These are phyloP conservation scores for Nephila pilipes DNA, from an alignment of 1,140 invertebrate species.

Conservation along the genomic window DNA sequence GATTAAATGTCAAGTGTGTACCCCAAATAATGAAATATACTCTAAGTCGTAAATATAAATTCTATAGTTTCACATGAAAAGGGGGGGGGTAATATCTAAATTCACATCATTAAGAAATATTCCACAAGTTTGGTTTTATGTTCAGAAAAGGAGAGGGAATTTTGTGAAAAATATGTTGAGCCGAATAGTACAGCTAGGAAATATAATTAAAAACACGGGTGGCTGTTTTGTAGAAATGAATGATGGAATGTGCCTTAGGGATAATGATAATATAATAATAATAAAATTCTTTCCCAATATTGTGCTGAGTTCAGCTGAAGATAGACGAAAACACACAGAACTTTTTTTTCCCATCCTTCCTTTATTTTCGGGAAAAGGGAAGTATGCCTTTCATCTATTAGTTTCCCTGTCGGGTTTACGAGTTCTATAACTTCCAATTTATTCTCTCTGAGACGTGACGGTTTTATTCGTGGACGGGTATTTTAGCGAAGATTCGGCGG, in stretches of 20 bases:
- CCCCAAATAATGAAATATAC: not conserved
- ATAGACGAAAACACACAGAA: constrained; percentile 10
- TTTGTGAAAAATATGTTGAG: constrained; percentile 40
- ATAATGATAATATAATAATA: constrained; percentile 33
- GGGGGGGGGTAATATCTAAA: too few relatives aligned
- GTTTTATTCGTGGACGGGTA: constrained; percentile 75
- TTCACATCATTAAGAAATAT: not conserved
- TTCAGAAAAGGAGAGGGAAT: not conserved
- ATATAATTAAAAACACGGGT: constrained; percentile 58
- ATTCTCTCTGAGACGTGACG: constrained; percentile 66
- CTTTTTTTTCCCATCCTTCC: constrained; percentile 42
- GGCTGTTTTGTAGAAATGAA: not conserved
- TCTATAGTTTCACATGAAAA: too few relatives aligned
- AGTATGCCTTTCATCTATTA: constrained; percentile 75
- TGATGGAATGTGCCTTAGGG: not conserved
- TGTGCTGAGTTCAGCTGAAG: not conserved
- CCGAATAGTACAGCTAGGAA: not conserved
- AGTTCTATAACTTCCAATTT: constrained; percentile 77
- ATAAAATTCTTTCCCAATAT: constrained; percentile 49
- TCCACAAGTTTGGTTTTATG: not conserved
- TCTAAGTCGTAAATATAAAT: not conserved
- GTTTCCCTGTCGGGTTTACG: constrained; percentile 68
- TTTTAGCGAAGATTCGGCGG: constrained; percentile 55
- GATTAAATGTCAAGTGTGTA: too few relatives aligned
- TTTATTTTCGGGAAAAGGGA: constrained; percentile 60